Conservation (phyloP, 2,113 vertebrate species). For the Ramphastos sulfuratus region DNA sequence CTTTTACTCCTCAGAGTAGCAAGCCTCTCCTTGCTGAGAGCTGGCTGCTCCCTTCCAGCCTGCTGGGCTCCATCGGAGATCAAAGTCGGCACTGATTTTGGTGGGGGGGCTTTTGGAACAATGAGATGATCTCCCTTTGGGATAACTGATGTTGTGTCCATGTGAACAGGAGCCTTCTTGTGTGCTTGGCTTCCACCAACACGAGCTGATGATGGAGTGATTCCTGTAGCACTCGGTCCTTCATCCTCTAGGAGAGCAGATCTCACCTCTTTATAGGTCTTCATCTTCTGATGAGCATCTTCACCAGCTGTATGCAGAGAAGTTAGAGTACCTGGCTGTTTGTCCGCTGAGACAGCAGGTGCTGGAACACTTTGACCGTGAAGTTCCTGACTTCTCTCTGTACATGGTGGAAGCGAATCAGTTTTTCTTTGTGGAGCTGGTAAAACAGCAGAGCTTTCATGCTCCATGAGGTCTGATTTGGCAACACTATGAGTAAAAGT, state of each 20-base stretch:
- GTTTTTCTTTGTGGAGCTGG: neutral
- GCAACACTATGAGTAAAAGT: neutral
- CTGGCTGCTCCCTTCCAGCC: neutral
- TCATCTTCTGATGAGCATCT: neutral
- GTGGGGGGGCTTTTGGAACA: neutral
- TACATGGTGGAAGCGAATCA: neutral
- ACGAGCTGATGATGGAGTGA: neutral
- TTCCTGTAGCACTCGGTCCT: neutral
- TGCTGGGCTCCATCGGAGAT: accelerated
- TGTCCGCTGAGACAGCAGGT: neutral
- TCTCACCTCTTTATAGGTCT: neutral
- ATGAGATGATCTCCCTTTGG: accelerated
- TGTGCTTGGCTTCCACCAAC: neutral
- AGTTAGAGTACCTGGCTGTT: neutral
- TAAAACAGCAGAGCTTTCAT: neutral
- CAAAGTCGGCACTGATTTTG: accelerated
- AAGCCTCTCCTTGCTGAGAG: neutral
- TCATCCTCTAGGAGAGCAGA: neutral
- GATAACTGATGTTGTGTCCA: neutral
- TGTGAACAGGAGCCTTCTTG: neutral
- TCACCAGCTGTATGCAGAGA: neutral
- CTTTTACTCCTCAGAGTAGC: neutral
- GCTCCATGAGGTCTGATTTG: neutral
- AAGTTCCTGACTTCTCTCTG: neutral
- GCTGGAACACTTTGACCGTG: neutral